A percentile compares a stretch with the other conserved stretches of the same genome.
These are phyloP conservation scores for Rhea americana DNA, from an alignment of 2,113 vertebrate species.

Conservation along the genomic window DNA sequence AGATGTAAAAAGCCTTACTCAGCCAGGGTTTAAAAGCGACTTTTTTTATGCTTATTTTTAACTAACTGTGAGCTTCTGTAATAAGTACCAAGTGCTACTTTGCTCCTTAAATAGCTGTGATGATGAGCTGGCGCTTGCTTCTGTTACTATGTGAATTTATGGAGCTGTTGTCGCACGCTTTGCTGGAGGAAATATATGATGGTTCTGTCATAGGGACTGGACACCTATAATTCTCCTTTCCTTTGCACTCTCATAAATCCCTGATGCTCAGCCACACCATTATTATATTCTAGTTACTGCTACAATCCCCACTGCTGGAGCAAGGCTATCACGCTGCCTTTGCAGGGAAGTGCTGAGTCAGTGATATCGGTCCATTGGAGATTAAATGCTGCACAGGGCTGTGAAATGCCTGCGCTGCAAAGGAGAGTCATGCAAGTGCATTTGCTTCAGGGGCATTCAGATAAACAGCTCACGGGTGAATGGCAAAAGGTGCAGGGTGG, in stretches of 20 bases:
- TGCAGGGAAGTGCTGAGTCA: conserved; percentile 49
- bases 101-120: conserved; percentile 73
- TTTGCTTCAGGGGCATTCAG: neutral
- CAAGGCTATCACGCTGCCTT: neutral
- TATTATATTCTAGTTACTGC: neutral
- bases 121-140: conserved; percentile 64
- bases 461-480: rapidly evolving
- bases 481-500: neutral
- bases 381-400: neutral
- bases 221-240: conserved; percentile 68
- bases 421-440: neutral
- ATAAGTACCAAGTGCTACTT: conserved; percentile 67
- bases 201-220: conserved; percentile 60
- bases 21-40: conserved; percentile 68
- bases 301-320: neutral
- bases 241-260: conserved; percentile 55
- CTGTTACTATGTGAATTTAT: conserved; percentile 79
- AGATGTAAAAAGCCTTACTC: conserved; percentile 64
- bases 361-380: neutral
- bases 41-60: conserved; percentile 78
- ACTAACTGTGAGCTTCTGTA: conserved; percentile 76
- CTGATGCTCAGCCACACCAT: neutral
- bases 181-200: conserved; percentile 72
- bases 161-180: conserved; percentile 74
- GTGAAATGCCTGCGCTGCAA: neutral